These are phyloP conservation scores for Drosophila auraria DNA, from an alignment of 1,140 invertebrate genomes.

Conservation along the genomic window DNA sequence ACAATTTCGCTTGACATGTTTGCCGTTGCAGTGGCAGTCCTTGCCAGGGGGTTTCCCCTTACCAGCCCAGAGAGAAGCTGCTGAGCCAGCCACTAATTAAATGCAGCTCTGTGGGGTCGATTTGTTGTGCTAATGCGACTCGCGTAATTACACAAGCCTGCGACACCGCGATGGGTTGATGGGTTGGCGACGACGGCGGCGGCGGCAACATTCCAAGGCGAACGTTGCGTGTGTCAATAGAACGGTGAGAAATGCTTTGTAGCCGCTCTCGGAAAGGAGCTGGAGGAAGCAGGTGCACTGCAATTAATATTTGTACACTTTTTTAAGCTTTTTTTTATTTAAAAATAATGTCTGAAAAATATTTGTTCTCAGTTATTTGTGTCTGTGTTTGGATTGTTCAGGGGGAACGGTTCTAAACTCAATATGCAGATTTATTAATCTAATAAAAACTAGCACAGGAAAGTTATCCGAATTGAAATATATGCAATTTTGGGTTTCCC, in stretches of 20 bases:
- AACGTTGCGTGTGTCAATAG: constrained; percentile 77
- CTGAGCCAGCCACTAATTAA: constrained; percentile 69
- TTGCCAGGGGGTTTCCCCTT: background rate
- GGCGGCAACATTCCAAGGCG: constrained; percentile 74
- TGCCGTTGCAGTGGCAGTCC: constrained; percentile 21
- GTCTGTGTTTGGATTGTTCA: no score
- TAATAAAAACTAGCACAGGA: no score
- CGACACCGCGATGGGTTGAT: constrained; percentile 46
- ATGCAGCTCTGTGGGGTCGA: constrained; percentile 73
- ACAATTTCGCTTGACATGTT: constrained; percentile 72
- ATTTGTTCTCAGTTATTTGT: no score
- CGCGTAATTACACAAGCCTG: constrained; percentile 68
- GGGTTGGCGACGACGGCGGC: constrained; percentile 39
- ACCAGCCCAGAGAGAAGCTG: background rate
- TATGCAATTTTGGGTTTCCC: no score
- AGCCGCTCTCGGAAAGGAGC: constrained; percentile 24
- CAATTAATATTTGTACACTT: background rate
- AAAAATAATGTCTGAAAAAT: no score
- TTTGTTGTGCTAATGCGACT: constrained; percentile 77
- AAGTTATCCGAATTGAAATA: no score
- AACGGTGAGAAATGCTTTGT: constrained; percentile 65
- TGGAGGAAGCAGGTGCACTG: constrained; percentile 7
- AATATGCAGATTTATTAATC: no score
- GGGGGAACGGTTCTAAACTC: no score
- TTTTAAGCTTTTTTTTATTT: background rate